phyloP scores from a whole-genome alignment of 1,140 invertebrate genomes.

The Odontomachus brunneus region DNA sequence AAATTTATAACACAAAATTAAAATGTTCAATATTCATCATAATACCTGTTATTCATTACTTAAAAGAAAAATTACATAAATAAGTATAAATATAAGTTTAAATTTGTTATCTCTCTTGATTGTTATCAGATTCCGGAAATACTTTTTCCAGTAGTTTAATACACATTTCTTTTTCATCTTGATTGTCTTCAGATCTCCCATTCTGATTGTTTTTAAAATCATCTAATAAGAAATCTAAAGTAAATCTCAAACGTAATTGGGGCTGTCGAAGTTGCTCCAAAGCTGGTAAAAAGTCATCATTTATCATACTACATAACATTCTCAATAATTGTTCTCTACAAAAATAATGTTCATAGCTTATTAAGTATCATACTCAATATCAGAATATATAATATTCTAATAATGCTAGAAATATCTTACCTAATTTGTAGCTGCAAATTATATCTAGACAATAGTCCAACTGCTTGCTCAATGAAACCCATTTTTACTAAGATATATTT shows the following conservation, averaged over 20 bases:
- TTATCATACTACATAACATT: slow-evolving; percentile 84
- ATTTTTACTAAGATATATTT: slow-evolving; percentile 85
- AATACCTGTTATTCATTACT: too few species aligned
- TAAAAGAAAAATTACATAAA: too few species aligned
- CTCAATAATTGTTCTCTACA: slow-evolving; percentile 87
- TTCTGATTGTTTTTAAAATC: slow-evolving; percentile 58
- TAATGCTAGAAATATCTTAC: slow-evolving; percentile 69
- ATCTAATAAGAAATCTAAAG: slow-evolving; percentile 81
- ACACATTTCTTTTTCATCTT: slow-evolving; percentile 79
- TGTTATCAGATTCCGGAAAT: slow-evolving; percentile 76
- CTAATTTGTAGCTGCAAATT: slow-evolving; percentile 82
- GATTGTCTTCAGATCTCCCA: slow-evolving; percentile 75
- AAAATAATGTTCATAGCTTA: slow-evolving; percentile 41
- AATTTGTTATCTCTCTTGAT: slow-evolving; percentile 78
- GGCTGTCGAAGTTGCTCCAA: slow-evolving; percentile 84
- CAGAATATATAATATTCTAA: background rate
- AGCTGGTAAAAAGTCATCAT: slow-evolving; percentile 83
- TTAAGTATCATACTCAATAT: slow-evolving; percentile 7
- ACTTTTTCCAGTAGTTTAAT: slow-evolving; percentile 78
- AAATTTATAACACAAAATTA: too few species aligned
- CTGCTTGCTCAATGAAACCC: slow-evolving; percentile 87
- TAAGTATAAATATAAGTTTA: too few species aligned
- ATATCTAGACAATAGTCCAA: slow-evolving; percentile 83
- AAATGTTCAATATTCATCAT: too few species aligned
- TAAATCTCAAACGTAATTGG: slow-evolving; percentile 83